Evolutionary conservation across 2,888 invertebrate species (phyloP).

Genomic region (Yponomeuta malinellus): DNA sequence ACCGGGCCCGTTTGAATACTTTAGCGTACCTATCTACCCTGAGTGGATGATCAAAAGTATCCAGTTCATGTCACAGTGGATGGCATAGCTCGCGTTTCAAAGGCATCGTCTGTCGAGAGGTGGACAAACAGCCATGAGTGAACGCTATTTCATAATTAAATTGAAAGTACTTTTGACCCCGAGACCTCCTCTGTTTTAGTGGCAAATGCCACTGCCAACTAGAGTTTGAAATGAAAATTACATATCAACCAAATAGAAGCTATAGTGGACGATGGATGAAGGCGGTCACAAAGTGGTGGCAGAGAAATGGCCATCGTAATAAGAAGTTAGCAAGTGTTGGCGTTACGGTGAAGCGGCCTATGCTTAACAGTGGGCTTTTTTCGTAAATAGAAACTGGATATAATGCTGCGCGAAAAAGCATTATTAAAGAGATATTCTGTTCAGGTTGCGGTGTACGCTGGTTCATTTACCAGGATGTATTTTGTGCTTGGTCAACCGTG

Average conservation of each 20-base stretch:
- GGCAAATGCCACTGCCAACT: background rate
- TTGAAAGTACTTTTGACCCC: constrained; percentile 68
- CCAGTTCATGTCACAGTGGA: constrained; percentile 19
- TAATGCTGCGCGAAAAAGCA: background rate
- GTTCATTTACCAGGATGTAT: constrained; percentile 39
- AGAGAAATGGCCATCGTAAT: no score
- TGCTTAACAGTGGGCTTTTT: no score
- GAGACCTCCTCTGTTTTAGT: constrained; percentile 24
- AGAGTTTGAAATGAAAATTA: background rate
- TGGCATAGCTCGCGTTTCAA: constrained; percentile 42
- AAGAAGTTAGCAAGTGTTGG: no score
- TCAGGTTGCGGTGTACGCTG: constrained; percentile 57
- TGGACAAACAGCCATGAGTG: constrained; percentile 54
- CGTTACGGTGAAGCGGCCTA: no score
- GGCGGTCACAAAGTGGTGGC: no score
- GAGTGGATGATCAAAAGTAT: constrained; percentile 59
- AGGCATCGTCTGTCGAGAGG: constrained; percentile 60
- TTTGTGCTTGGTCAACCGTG: constrained; percentile 44
- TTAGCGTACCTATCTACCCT: constrained; percentile 32
- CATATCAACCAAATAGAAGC: background rate
- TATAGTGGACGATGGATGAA: no score
- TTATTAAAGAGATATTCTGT: constrained; percentile 42
- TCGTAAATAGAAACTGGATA: background rate
- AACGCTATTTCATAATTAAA: constrained; percentile 69
- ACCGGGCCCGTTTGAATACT: constrained; percentile 29